Base-by-base conservation (phyloP, 2,113 vertebrate species). In the Xenus cinereus region DNA sequence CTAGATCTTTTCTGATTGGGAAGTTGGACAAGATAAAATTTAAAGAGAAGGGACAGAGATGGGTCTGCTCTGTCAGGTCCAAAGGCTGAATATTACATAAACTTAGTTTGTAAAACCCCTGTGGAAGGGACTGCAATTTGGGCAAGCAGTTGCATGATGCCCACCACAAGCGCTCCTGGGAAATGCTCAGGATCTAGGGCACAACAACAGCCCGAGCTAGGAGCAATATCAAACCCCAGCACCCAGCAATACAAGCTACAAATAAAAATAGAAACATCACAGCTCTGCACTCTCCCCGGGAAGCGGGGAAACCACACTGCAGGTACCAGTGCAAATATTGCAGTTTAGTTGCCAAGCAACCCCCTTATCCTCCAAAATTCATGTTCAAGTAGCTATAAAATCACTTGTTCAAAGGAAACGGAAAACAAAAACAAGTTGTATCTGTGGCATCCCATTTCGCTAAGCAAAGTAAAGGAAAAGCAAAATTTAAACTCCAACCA, bases 341-440 rank as follows among this genome's bases (percentile, higher is more conserved):
- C 84, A 30, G 27, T 68, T 92, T 11, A 76, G 96, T 97, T 97
- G 94, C 96, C 94, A 95, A 84, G 96, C 96, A 97, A 97, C 95
- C 30, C 35, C 28, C 86, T 88, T 10, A 80, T 78, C 86, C 80
- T 75, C 90, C 33, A 2, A 93, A 97, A 95, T 87, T 81, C 92
- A n/a, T 84, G 37, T 39, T 93, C 64, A 8, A 93, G 90, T 1
- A 78, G 48, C 84, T 87, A 73, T 60, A 64, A 90, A 92, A 92
- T 72, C 68, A 37, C 69, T 93, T 37, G 22, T 90, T 94, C 93
- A 37, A 46, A 90, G 71, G 28, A n/a, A 19, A 7, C 1, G 2
- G 17, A 3, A 80, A 91, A 87, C 66, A 91, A 79, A 83, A 62
- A 5, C 63, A 41, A 69, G 87, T 30, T n/a, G 68, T 53, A 80